phyloP scores from a whole-genome alignment of 1,140 invertebrate species.

The Leptoteleia sp. region DNA sequence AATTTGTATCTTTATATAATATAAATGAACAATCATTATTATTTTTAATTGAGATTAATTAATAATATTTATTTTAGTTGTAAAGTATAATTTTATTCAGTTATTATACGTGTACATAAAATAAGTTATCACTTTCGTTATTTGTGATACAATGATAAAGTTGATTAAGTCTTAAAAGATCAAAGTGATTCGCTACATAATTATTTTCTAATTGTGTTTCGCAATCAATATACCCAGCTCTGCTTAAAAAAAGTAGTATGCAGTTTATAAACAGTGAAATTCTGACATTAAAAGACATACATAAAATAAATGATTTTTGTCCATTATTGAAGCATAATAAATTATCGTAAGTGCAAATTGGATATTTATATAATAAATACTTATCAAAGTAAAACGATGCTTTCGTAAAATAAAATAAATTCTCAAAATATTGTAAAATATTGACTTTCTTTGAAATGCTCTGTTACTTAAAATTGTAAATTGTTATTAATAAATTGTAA shows the following conservation, averaged over 20 bases:
- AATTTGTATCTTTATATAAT: too few relatives aligned
- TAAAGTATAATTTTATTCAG: too few relatives aligned
- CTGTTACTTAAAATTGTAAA: slow-evolving; percentile 1
- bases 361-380: slow-evolving; percentile 21
- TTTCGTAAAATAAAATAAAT: slow-evolving; percentile 3
- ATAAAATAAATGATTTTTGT: slow-evolving; percentile 3
- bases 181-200: too few relatives aligned
- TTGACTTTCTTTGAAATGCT: slow-evolving; percentile 21
- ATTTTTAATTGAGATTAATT: too few relatives aligned
- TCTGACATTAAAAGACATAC: slow-evolving; percentile 1
- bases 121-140: too few relatives aligned
- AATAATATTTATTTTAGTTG: too few relatives aligned
- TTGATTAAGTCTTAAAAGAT: too few relatives aligned
- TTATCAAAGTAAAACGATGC: slow-evolving; percentile 23
- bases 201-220: too few relatives aligned
- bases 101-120: too few relatives aligned
- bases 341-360: slow-evolving; percentile 10
- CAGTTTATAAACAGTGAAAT: slow-evolving; percentile 5
- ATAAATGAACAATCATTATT: too few relatives aligned
- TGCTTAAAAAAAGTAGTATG: slow-evolving; percentile 14
- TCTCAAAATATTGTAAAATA: slow-evolving; percentile 34
- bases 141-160: too few relatives aligned
- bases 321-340: slow-evolving; percentile 7
- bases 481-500: slow-evolving; percentile 12
- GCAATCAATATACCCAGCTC: slow-evolving; percentile 7